Percentiles rank a stretch among this genome's conserved stretches.
These are phyloP conservation scores for Bellardia pandia DNA, from an alignment of 2,888 invertebrate species.

Conservation along the genomic window DNA sequence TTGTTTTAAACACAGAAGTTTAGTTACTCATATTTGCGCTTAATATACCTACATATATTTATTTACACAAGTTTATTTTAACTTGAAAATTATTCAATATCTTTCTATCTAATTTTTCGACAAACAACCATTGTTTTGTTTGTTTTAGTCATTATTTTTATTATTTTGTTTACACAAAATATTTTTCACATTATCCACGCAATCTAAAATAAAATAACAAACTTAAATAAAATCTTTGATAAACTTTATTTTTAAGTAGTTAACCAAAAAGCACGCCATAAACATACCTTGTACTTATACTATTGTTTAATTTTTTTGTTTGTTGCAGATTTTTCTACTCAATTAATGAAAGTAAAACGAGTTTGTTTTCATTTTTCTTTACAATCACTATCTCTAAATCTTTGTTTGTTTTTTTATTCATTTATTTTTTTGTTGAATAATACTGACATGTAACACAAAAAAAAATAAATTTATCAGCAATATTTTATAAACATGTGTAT, in stretches of 20 bases:
- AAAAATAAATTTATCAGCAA: not conserved
- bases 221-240: constrained; percentile 36
- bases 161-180: constrained; percentile 7
- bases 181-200: constrained; percentile 44
- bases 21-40: too few relatives aligned
- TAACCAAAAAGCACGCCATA: constrained; percentile 62
- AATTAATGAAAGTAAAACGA: constrained; percentile 53
- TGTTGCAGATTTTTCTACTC: not conserved
- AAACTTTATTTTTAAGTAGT: constrained; percentile 48
- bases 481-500: too few relatives aligned
- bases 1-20: too few relatives aligned
- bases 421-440: constrained; percentile 19
- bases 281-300: constrained; percentile 2
- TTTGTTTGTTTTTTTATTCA: not conserved
- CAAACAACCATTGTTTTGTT: constrained; percentile 16
- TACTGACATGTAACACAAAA: constrained; percentile 35
- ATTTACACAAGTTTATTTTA: not conserved
- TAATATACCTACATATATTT: not conserved
- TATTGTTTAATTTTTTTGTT: not conserved
- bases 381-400: not conserved
- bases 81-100: constrained; percentile 10
- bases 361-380: constrained; percentile 45
- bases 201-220: constrained; percentile 35
- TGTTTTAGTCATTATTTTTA: constrained; percentile 11
- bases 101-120: not conserved